Evolutionary conservation across 2,797 vertebrate genomes (phyloP).

Genomic region (Melanotaenia parkinsoni): DNA sequence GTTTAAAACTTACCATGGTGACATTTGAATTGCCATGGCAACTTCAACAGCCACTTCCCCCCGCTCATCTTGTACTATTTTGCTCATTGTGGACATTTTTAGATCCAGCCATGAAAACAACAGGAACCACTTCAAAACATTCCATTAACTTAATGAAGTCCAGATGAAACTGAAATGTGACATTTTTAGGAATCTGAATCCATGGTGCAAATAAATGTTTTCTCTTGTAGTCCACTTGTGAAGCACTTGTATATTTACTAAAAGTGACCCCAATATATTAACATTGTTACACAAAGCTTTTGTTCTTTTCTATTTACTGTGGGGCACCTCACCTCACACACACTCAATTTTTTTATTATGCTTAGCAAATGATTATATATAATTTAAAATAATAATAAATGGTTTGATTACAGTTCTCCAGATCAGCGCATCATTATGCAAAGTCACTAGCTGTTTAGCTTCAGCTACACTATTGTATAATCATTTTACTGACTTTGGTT

Average conservation of each 20-base stretch:
- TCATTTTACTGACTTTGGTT: not conserved
- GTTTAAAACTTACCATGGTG: constrained; percentile 39
- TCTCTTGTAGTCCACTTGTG: not conserved
- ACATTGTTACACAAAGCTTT: not conserved
- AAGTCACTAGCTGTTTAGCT: not conserved
- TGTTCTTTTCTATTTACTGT: not conserved
- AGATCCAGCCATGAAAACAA: constrained; percentile 31
- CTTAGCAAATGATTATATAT: not conserved
- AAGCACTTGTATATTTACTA: not conserved
- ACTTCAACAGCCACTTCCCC: not conserved
- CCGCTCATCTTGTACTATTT: not conserved
- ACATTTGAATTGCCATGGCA: not conserved
- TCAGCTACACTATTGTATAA: not conserved
- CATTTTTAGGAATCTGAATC: not conserved
- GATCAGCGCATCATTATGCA: not conserved
- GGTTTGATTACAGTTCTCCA: not conserved
- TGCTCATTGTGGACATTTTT: constrained; percentile 44
- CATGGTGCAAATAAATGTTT: not conserved
- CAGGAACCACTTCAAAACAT: not conserved
- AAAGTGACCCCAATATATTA: not conserved
- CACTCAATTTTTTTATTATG: not conserved
- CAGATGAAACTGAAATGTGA: constrained; percentile 12
- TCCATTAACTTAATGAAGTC: constrained; percentile 21
- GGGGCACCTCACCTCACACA: not conserved
- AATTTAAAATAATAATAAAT: not conserved